Evolutionary conservation across 1,140 invertebrate species (phyloP), one percentile per base, ranked within the genome.

Genomic region (Drosophila azteca): DNA sequence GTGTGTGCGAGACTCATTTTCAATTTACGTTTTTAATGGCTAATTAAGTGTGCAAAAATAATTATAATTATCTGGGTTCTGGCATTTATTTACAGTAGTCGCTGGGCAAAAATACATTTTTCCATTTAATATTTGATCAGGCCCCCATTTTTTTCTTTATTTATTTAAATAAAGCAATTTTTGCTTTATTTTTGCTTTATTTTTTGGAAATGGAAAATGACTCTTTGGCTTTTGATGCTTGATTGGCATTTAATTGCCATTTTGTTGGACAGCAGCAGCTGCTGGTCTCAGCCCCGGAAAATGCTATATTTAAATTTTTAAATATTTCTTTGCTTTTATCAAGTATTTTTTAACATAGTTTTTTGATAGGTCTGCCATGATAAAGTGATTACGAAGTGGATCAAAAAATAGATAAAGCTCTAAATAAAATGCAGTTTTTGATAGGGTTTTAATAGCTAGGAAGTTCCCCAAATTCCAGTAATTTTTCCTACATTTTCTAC

Each of bases 11-110:
- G 43, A 48, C 22, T 43, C 71, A 79, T 72, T 87, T 87, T 87
- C 82, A 83, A 87, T 87, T 88, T 79, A 65, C 70, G 62, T 88
- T 88, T 79, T 88, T 88, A 88, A 88, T 88, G 83, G 69, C 83
- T 88, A 88, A 88, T 88, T 88, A 88, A 88, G 83, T 88, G 83
- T 89, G 79, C 83, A 66, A 79, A 79, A 85, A 85, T 87, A 85
- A 85, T 87, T 87, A 88, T 88, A 79, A 88, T 88, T 88, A 88
- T 88, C 76, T 88, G 65, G 49, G 35, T 31, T 8, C 24, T 39
- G 44, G 61, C 60, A 72, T 66, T 77, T 75, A 68, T 73, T 58
- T 63, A 70, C 73, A 68, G 78, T 72, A 77, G 76, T 78, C 64
- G 74, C 29, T 22, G 46, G 67, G 52, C n/a, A 51, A 71, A 81